phyloP scores from a whole-genome alignment of 2,113 vertebrate genomes.

The Cricetomys ansorgei region DNA sequence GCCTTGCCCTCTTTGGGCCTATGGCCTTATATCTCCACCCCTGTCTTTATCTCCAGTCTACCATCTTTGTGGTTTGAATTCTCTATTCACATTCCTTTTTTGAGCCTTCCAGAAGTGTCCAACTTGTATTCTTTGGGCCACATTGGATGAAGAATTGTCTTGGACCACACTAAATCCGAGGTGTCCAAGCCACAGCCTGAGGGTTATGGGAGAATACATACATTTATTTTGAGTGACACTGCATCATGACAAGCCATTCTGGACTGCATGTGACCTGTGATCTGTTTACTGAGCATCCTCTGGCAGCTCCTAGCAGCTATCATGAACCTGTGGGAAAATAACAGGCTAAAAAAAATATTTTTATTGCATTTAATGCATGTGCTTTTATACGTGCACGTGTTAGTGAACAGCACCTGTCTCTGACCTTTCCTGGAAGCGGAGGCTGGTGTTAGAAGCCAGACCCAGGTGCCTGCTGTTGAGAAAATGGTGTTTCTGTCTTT shows the following conservation, averaged over 20 bases:
- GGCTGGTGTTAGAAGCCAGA: background rate
- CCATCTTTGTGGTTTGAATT: background rate
- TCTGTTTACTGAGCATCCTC: background rate
- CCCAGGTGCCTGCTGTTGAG: conserved; percentile 21
- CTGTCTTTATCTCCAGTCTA: background rate
- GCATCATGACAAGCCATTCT: background rate
- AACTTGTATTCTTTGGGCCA: background rate
- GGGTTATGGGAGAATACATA: background rate
- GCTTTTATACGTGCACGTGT: no score
- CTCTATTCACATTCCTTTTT: background rate
- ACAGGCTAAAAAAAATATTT: background rate
- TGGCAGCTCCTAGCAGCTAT: background rate
- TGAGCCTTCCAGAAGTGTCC: background rate
- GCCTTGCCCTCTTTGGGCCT: background rate
- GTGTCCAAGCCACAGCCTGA: background rate
- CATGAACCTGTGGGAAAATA: background rate
- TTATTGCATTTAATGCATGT: background rate
- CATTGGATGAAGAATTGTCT: background rate
- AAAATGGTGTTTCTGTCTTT: background rate
- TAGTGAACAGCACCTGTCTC: background rate
- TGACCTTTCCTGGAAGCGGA: background rate
- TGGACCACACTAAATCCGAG: background rate
- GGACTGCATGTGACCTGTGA: background rate
- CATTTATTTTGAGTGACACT: background rate
- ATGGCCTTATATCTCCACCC: background rate